Percentiles rank a stretch among this genome's conserved stretches.
phyloP scores from a whole-genome alignment of 1,140 invertebrate genomes.

The Drosophila melanogaster region Release_6_plus_ISO1_MT NC_004354.4:7764001-7764500 shows the following conservation, averaged over 20 bases:
- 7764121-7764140: not conserved
- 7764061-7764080: no score
- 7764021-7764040: no score
- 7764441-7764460: constrained; percentile 43
- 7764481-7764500: constrained; percentile 2
- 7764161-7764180: constrained; percentile 45
- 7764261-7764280: constrained; percentile 78
- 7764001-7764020: not conserved
- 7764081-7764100: not conserved
- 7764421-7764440: constrained; percentile 47
- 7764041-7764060: no score
- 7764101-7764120: not conserved
- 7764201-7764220: constrained; percentile 2
- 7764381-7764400: not conserved
- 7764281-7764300: constrained; percentile 82
- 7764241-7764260: constrained; percentile 28
- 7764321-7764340: constrained; percentile 82
- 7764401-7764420: constrained; percentile 22
- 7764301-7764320: constrained; percentile 83
- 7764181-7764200: not conserved
- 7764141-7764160: constrained; percentile 6
- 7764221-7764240: constrained; percentile 42
- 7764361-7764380: constrained; percentile 49
- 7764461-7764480: constrained; percentile 33
- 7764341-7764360: constrained; percentile 83